A percentile compares a stretch with the other conserved stretches of the same genome.
Evolutionary conservation across 2,113 vertebrate species (phyloP).

Genomic region (Onychorhynchus coronatus): DNA sequence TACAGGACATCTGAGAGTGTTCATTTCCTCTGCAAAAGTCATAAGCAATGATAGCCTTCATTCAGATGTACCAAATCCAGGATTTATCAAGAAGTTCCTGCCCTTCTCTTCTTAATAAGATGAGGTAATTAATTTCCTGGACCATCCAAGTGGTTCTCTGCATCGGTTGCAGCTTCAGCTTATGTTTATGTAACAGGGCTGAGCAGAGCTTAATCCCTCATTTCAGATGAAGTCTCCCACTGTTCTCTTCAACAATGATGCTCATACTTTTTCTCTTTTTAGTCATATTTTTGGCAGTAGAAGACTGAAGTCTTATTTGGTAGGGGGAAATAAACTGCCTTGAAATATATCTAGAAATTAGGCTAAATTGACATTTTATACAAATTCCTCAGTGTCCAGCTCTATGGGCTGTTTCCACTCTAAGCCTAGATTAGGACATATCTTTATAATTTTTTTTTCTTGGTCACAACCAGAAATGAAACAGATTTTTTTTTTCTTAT

Average conservation of each 20-base stretch:
- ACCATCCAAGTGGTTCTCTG: background rate
- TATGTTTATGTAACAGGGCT: background rate
- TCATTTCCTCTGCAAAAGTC: background rate
- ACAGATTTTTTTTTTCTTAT: background rate
- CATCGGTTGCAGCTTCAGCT: background rate
- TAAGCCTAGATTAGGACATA: background rate
- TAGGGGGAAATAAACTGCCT: background rate
- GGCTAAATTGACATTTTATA: background rate
- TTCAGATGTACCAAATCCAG: background rate
- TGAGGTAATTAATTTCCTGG: background rate
- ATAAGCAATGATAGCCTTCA: background rate
- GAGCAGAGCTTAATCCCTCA: background rate
- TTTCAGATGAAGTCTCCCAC: background rate
- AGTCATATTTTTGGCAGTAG: background rate
- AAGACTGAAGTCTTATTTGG: background rate
- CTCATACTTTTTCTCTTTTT: background rate
- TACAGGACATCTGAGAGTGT: background rate
- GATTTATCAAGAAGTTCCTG: background rate
- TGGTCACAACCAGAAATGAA: background rate
- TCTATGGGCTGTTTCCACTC: background rate
- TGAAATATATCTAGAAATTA: background rate
- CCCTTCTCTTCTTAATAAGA: background rate
- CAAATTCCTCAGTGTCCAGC: background rate
- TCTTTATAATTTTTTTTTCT: background rate
- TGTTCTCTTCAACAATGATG: background rate